phyloP scores from a whole-genome alignment of 1,140 invertebrate genomes.

The Rhopalosiphum maidis region DNA sequence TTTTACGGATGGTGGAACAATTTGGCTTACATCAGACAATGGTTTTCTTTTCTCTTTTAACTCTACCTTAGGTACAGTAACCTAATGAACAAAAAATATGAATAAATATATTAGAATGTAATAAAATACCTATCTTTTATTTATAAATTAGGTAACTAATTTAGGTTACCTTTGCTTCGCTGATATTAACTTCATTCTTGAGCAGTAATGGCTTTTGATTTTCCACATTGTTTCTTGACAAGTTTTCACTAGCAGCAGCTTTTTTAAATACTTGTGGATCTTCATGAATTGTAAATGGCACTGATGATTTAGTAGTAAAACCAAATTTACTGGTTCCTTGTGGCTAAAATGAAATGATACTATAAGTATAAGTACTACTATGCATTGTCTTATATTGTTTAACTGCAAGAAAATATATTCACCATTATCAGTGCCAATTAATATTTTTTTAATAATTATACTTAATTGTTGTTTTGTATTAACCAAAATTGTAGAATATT shows the following conservation, averaged over 20 bases:
- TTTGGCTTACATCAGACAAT: conserved; percentile 43
- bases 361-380: neutral
- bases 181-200: neutral
- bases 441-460: neutral
- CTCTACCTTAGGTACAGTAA: neutral
- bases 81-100: neutral
- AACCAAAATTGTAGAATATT: neutral
- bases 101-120: neutral
- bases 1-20: neutral
- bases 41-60: conserved; percentile 46
- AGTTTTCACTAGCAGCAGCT: neutral
- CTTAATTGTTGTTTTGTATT: neutral
- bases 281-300: conserved; percentile 54
- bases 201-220: neutral
- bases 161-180: conserved; percentile 20
- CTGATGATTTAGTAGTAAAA: conserved; percentile 24
- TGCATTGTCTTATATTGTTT: neutral
- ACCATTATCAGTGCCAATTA: neutral
- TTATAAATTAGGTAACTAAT: neutral
- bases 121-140: neutral
- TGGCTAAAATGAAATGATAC: neutral
- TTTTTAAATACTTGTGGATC: neutral
- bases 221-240: neutral
- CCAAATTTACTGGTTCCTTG: conserved; percentile 38
- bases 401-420: neutral